phyloP scores from a whole-genome alignment of 2,888 invertebrate genomes.

The Zygogramma bicolorata region DNA sequence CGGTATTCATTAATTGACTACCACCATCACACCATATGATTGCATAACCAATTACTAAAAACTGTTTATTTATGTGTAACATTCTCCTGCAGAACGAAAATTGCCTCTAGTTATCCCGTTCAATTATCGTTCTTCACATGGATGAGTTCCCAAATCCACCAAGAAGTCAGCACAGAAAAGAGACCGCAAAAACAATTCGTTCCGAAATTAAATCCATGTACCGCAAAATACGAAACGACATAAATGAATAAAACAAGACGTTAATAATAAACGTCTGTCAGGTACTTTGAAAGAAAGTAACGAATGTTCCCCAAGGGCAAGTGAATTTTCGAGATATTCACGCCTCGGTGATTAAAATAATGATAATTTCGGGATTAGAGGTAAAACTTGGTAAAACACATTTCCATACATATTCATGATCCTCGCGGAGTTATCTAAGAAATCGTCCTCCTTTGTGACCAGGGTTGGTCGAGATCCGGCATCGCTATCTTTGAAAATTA shows the following conservation, averaged over 20 bases:
- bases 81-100: no score
- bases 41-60: no score
- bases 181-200: constrained; percentile 39
- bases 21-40: no score
- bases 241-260: constrained; percentile 3
- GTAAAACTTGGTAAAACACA: constrained; percentile 57
- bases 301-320: not conserved
- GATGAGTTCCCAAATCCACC: not conserved
- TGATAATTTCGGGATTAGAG: constrained; percentile 59
- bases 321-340: constrained; percentile 22
- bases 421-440: constrained; percentile 56
- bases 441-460: constrained; percentile 57
- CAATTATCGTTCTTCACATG: not conserved
- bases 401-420: constrained; percentile 60
- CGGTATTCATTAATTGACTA: no score
- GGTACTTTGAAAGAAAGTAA: constrained; percentile 12
- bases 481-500: constrained; percentile 58
- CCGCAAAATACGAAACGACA: constrained; percentile 42
- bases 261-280: constrained; percentile 1
- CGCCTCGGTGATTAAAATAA: constrained; percentile 39
- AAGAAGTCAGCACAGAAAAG: not conserved
- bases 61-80: no score
- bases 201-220: constrained; percentile 44
- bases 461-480: constrained; percentile 50
- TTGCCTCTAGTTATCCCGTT: not conserved